Percentiles rank a stretch among this genome's conserved stretches.
phyloP scores from a whole-genome alignment of 2,888 invertebrate species.

The Reticulitermes lucifugus region DNA sequence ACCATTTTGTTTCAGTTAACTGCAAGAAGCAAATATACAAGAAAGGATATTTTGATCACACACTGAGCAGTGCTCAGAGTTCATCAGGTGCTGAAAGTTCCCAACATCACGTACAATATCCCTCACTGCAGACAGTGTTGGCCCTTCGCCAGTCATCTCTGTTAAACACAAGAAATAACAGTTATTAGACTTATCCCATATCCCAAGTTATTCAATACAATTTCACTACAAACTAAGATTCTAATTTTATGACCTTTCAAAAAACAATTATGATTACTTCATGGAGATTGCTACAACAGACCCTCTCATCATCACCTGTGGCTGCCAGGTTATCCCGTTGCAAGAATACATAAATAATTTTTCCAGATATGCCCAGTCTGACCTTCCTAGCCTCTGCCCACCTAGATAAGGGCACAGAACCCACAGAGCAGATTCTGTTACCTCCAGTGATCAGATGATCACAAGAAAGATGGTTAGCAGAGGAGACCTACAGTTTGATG shows the following conservation, averaged over 20 bases:
- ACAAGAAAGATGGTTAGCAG: neutral
- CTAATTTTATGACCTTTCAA: too few species aligned
- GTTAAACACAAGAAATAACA: neutral
- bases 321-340: too few species aligned
- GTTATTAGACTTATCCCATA: neutral
- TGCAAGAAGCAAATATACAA: neutral
- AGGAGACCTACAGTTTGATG: neutral
- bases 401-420: neutral
- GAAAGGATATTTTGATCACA: slow-evolving; percentile 16
- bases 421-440: neutral
- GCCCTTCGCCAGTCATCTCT: neutral
- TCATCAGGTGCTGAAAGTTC: neutral
- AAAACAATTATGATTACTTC: too few species aligned
- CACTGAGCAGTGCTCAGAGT: neutral
- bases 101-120: neutral
- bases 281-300: too few species aligned
- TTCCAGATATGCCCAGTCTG: too few species aligned
- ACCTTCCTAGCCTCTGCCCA: too few species aligned
- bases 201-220: too few species aligned
- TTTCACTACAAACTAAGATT: too few species aligned
- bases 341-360: too few species aligned
- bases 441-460: neutral
- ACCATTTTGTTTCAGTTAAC: too few species aligned
- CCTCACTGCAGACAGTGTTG: neutral
- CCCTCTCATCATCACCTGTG: too few species aligned